Evolutionary conservation across 2,888 invertebrate genomes (phyloP), one percentile per base, ranked within the genome.

Genomic region (Eupithecia pulchellata): DNA sequence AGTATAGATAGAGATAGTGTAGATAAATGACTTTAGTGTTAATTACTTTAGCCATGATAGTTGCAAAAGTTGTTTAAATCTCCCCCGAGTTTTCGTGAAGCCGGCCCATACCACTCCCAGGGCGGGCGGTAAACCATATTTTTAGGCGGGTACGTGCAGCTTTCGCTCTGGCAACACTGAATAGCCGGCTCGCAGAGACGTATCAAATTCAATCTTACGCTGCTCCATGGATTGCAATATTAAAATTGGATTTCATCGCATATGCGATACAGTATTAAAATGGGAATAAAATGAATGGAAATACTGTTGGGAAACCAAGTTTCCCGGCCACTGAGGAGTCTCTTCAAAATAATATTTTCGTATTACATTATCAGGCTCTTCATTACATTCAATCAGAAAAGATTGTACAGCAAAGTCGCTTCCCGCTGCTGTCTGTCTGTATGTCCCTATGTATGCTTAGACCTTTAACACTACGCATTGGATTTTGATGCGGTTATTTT

Each of bases 141-240:
- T 60, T 61, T 61, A 34, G 61, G 32, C 34, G 61, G 61, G 32
- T 32, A 61, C 61, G 61, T 61, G 61, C 34, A 34, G 20, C 14
- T 30, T 61, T 61, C 61, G 61, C 20, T 61, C 61, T 61, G 34
- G 34, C 25, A 61, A 20, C 34, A 80, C 71, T 61, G 78, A 77
- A 70, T 42, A 39, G 61, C 61, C 61, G 57, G 8, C 66, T 77
- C 81, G 78, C 77, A 79, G 79, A 82, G 78, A 85, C 84, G 84
- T 90, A 91, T 88, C 90, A 87, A 90, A 91, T 91, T 90, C 89
- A 91, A 91, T 91, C 87, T 91, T 88, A 87, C 78, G 79, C 81
- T 78, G 78, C 77, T 79, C 77, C 78, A 81, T 81, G 81, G 84
- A 85, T 82, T 84, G 85, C 82, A 87, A 89, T 92, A 91, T 90